Percentiles rank a stretch among this genome's conserved stretches.
phyloP scores from a whole-genome alignment of 2,888 invertebrate species.

The Macaria notata region DNA sequence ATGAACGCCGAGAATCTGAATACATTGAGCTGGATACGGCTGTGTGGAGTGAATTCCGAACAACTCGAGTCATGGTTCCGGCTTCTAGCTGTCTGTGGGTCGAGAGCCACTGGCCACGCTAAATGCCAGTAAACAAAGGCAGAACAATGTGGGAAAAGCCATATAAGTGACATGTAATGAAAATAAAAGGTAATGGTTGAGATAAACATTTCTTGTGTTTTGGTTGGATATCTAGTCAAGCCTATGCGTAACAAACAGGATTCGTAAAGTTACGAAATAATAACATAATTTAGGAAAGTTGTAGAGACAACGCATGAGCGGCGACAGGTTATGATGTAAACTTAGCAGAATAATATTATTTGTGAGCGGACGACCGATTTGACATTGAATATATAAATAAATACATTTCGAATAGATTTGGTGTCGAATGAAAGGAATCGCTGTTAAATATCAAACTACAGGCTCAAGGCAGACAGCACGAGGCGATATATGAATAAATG shows the following conservation, averaged over 20 bases:
- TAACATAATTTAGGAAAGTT: slow-evolving; percentile 26
- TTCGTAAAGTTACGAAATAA: slow-evolving; percentile 24
- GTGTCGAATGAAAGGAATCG: slow-evolving; percentile 41
- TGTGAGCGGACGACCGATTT: slow-evolving; percentile 21
- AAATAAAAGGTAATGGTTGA: too few species aligned
- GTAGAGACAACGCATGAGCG: slow-evolving; percentile 10
- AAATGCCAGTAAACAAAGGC: slow-evolving; percentile 3
- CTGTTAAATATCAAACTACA: slow-evolving; percentile 35
- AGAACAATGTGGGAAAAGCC: not conserved
- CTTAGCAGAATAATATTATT: slow-evolving; percentile 17
- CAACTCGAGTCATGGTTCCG: slow-evolving; percentile 44
- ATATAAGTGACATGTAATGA: too few species aligned
- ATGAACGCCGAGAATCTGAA: slow-evolving; percentile 40
- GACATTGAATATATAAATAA: slow-evolving; percentile 32
- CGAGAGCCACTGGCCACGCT: slow-evolving; percentile 18
- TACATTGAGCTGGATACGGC: slow-evolving; percentile 30
- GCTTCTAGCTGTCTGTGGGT: slow-evolving; percentile 28
- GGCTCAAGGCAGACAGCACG: slow-evolving; percentile 45
- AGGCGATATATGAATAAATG: slow-evolving; percentile 43
- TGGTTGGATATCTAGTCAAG: not conserved
- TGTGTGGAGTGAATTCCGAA: slow-evolving; percentile 39
- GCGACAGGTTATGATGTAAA: slow-evolving; percentile 26
- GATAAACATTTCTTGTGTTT: too few species aligned
- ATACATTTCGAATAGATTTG: slow-evolving; percentile 25
- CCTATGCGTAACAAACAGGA: slow-evolving; percentile 24